phyloP scores from a whole-genome alignment of 2,797 vertebrate species.

The Micromesistius poutassou region DNA sequence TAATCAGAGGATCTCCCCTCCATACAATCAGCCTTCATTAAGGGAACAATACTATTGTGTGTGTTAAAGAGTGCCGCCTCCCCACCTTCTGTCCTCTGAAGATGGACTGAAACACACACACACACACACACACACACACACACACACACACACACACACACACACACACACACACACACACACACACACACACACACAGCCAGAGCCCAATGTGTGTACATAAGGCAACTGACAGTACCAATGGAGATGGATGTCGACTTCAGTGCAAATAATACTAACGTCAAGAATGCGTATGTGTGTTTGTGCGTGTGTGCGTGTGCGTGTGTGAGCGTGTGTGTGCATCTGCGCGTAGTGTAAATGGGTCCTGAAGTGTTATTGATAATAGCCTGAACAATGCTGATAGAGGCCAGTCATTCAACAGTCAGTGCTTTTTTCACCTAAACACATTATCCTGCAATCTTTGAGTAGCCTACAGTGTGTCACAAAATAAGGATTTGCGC shows the following conservation, averaged over 20 bases:
- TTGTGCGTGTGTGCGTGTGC: neutral
- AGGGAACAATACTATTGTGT: constrained; percentile 66
- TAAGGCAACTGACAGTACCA: neutral
- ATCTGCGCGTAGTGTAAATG: neutral
- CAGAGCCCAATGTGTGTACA: neutral
- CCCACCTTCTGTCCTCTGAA: constrained; percentile 49
- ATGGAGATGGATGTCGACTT: neutral
- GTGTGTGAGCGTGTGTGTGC: too few species aligned
- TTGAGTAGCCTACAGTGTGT: neutral
- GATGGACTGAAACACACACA: constrained; percentile 41
- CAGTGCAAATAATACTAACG: neutral
- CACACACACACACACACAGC: neutral
- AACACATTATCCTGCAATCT: neutral
- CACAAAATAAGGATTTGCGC: neutral
- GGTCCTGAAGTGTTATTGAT: neutral
- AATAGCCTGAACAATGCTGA: too few species aligned
- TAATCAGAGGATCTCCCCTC: constrained; percentile 51
- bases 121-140: neutral
- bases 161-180: neutral
- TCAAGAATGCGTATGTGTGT: neutral
- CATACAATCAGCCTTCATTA: constrained; percentile 68
- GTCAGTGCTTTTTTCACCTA: neutral
- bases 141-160: constrained; percentile 7
- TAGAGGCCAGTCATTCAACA: too few species aligned
- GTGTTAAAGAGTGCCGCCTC: constrained; percentile 61